phyloP scores from a whole-genome alignment of 1,140 invertebrate genomes.

The Neomicropteryx cornuta region DNA sequence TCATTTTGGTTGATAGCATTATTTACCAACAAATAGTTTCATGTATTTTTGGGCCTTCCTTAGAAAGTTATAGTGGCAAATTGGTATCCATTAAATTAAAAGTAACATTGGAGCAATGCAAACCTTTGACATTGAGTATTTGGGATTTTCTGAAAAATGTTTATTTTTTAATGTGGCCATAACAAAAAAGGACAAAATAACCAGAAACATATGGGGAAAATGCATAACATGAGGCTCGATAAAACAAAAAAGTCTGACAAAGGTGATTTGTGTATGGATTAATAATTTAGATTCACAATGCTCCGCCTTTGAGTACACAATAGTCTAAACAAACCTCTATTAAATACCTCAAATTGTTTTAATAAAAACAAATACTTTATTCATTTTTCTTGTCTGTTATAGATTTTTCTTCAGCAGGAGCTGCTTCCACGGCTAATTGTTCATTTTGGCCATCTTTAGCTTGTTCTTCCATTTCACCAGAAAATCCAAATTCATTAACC shows the following conservation, averaged over 20 bases:
- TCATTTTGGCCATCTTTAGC: conserved; percentile 27
- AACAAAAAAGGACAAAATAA: no score
- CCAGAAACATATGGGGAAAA: neutral
- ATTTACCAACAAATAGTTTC: no score
- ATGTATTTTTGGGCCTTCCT: no score
- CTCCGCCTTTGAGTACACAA: neutral
- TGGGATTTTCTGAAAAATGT: no score
- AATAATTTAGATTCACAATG: neutral
- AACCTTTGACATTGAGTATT: no score
- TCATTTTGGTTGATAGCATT: no score
- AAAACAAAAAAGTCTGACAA: neutral
- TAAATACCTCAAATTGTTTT: no score
- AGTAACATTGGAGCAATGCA: no score
- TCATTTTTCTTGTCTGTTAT: conserved; percentile 35
- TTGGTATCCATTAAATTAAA: no score
- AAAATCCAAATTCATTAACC: conserved; percentile 95
- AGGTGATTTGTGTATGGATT: neutral
- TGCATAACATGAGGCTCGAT: neutral
- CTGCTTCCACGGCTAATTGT: conserved; percentile 22
- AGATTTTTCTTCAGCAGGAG: conserved; percentile 12
- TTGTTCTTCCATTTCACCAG: conserved; percentile 56
- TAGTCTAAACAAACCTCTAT: neutral
- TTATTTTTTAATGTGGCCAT: no score
- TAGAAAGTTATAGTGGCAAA: no score
- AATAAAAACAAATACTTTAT: conserved; percentile 18